Evolutionary conservation across 1,140 invertebrate species (phyloP).

Genomic region (Brachionus koreanus): DNA sequence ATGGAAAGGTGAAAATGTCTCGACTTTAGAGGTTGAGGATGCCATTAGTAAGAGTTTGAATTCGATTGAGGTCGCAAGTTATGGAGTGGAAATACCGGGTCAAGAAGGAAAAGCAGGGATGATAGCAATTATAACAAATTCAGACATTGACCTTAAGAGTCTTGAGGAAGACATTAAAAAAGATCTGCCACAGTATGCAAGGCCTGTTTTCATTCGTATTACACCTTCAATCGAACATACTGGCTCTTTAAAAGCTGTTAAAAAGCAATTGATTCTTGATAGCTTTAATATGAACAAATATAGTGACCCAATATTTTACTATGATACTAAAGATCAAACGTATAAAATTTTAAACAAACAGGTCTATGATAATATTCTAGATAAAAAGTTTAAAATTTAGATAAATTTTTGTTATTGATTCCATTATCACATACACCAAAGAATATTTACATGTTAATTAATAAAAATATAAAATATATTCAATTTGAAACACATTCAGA

Average conservation of each 20-base stretch:
- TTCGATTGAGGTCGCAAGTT: constrained; percentile 82
- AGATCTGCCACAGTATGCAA: constrained; percentile 24
- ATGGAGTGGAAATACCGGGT: constrained; percentile 77
- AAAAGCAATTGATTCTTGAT: neutral
- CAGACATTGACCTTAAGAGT: neutral
- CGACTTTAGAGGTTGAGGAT: constrained; percentile 91
- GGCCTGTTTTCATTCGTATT: constrained; percentile 34
- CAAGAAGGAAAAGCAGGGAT: constrained; percentile 41
- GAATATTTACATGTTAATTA: too few relatives aligned
- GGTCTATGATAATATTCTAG: neutral
- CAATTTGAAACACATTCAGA: too few relatives aligned
- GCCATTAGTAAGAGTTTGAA: constrained; percentile 66
- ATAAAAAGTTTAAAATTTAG: neutral
- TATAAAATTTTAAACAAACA: constrained; percentile 4
- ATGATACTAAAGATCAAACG: neutral
- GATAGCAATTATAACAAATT: neutral
- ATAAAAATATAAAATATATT: too few relatives aligned
- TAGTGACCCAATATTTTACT: constrained; percentile 30
- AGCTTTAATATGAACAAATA: neutral
- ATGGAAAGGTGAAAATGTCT: constrained; percentile 96
- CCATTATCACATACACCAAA: too few relatives aligned
- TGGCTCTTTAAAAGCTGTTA: constrained; percentile 29
- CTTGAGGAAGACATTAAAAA: neutral
- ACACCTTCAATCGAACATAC: constrained; percentile 16
- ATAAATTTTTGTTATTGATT: too few relatives aligned